Base-by-base conservation (phyloP, 2,113 vertebrate species). In the Dascyllus trimaculatus region DNA sequence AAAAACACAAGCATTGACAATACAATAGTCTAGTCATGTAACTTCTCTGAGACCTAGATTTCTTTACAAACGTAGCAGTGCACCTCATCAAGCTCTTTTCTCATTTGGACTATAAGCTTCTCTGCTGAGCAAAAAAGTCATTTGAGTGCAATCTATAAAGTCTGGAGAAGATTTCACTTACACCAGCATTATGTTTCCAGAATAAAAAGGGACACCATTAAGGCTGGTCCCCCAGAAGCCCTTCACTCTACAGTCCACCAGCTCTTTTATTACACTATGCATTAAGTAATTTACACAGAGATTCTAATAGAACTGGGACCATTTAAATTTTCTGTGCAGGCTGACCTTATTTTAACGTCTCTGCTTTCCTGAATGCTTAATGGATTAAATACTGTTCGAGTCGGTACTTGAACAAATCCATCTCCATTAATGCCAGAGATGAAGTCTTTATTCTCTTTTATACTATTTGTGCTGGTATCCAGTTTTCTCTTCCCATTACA, bases 271-370 rank as follows among this genome's bases (percentile, higher is more conserved):
- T n/a, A n/a, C n/a, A n/a, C n/a, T n/a, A n/a, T n/a, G n/a, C n/a
- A n/a, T n/a, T n/a, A n/a, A n/a, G n/a, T n/a, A n/a, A n/a, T 90
- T 9, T 78, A 63, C 68, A 56, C 45, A 5, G 4, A 14, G 54
- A 61, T 40, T 22, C 56, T 90, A 73, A 81, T 73, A 63, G 60
- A 67, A 13, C 2, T 80, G 52, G 62, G 48, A 62, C 67, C 69
- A 68, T 85, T 76, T 81, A 48, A 62, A 69, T 74, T 66, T 78
- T 71, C n/a, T 10, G 6, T 18, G 18, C 24, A 66, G 18, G 32
- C 19, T 9, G 1, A 38, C 43, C 45, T 56, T 59, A 62, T n/a
- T 25, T 52, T 49, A 8, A 22, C 40, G 52, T 19, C 22, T 40
- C 29, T 65, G 57, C 70, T 54, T 11, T 46, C 21, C 58, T 9